Percentiles rank a stretch among this genome's conserved stretches.
Evolutionary conservation across 2,888 invertebrate species (phyloP).

Genomic region (Liposcelis brunnea): DNA sequence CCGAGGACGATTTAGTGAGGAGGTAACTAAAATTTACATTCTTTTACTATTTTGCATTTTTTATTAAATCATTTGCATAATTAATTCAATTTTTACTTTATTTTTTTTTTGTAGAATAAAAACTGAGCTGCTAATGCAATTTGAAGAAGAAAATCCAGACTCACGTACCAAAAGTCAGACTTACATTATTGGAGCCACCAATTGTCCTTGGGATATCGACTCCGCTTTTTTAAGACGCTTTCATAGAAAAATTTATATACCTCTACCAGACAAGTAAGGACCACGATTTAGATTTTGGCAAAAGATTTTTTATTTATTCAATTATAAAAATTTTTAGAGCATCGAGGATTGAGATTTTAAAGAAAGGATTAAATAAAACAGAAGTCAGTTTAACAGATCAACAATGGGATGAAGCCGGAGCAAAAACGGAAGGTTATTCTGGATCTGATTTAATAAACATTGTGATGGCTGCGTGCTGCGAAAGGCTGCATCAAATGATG

Average conservation of each 20-base stretch:
- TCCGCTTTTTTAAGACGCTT: slow-evolving; percentile 37
- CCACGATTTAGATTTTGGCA: background rate
- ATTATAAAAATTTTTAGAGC: slow-evolving; percentile 9
- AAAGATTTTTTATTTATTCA: background rate
- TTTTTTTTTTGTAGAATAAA: too few relatives aligned
- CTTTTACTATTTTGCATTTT: too few relatives aligned
- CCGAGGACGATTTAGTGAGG: slow-evolving; percentile 23
- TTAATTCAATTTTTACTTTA: too few relatives aligned
- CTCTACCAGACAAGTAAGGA: slow-evolving; percentile 31
- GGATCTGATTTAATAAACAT: slow-evolving; percentile 13
- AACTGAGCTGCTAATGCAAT: too few relatives aligned
- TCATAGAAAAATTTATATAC: slow-evolving; percentile 35
- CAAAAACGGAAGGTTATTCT: slow-evolving; percentile 12
- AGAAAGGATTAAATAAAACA: slow-evolving; percentile 6
- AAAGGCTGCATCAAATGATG: slow-evolving; percentile 11
- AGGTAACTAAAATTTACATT: too few relatives aligned
- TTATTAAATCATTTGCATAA: too few relatives aligned
- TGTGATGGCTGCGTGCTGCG: slow-evolving; percentile 12
- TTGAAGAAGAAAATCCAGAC: too few relatives aligned
- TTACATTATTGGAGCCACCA: slow-evolving; percentile 37
- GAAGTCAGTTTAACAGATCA: slow-evolving; percentile 7
- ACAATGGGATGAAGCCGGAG: slow-evolving; percentile 12
- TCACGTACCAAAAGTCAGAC: slow-evolving; percentile 15
- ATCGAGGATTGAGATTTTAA: slow-evolving; percentile 11
- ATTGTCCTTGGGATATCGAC: slow-evolving; percentile 44